Conservation (phyloP, 53 echinoderm and acorn worm genomes). For the Holothuria scabra region DNA sequence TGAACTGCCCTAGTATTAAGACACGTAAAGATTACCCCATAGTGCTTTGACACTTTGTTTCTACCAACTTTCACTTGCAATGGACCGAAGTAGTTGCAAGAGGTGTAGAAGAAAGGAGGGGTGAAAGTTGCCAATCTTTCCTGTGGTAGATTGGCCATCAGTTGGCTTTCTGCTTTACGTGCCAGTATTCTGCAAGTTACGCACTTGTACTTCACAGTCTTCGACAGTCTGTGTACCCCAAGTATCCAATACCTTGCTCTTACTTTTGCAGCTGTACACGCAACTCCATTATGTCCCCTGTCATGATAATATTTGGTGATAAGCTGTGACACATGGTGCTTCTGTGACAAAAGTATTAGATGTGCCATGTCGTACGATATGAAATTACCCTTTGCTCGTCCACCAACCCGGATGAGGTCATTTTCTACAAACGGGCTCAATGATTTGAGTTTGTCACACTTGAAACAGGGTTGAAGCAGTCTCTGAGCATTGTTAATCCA, state of each 20-base stretch:
- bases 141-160: too few relatives aligned
- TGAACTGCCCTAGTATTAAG: too few relatives aligned
- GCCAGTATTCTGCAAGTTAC: too few relatives aligned
- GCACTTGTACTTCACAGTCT: not conserved
- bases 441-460: slow-evolving; percentile 18
- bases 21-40: too few relatives aligned
- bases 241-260: slow-evolving; percentile 64
- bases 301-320: slow-evolving; percentile 34
- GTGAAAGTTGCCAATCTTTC: too few relatives aligned
- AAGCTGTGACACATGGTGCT: too few relatives aligned
- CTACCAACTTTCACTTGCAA: too few relatives aligned
- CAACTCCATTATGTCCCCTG: slow-evolving; percentile 50
- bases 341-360: not conserved
- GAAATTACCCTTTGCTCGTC: slow-evolving; percentile 1
- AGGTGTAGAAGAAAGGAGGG: too few relatives aligned
- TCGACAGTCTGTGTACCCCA: slow-evolving; percentile 51
- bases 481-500: slow-evolving; percentile 65
- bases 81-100: too few relatives aligned
- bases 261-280: slow-evolving; percentile 48
- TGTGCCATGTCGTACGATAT: slow-evolving; percentile 12
- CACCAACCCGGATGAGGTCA: slow-evolving; percentile 30
- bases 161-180: too few relatives aligned
- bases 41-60: too few relatives aligned
- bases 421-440: slow-evolving; percentile 43
- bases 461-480: slow-evolving; percentile 45